A percentile compares a stretch with the other conserved stretches of the same genome.
These are phyloP conservation scores for Cairina moschata DNA, from an alignment of 2,113 vertebrate genomes.

Conservation along the genomic window DNA sequence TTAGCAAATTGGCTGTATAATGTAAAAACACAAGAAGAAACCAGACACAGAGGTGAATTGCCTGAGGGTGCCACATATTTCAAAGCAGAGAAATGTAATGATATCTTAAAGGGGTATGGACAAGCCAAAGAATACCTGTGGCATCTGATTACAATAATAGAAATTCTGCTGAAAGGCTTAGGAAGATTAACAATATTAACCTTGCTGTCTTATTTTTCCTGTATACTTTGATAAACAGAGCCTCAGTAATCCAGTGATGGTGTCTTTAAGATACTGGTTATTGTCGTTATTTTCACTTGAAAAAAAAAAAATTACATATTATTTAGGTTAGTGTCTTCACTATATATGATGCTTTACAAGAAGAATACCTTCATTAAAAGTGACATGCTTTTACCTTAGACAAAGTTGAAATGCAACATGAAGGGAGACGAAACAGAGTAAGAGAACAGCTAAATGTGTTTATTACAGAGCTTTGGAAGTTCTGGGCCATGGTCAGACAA, in stretches of 20 bases:
- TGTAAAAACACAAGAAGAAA: constrained; percentile 53
- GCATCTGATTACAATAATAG: constrained; percentile 49
- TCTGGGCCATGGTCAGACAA: neutral
- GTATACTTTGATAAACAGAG: neutral
- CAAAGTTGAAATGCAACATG: neutral
- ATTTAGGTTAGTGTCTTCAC: neutral
- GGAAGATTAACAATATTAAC: constrained; percentile 31
- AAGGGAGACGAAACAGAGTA: neutral
- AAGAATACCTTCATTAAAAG: neutral
- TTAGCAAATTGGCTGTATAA: constrained; percentile 14
- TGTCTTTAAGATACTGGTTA: neutral
- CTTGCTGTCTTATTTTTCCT: neutral
- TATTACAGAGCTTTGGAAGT: neutral
- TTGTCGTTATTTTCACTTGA: neutral
- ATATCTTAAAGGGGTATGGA: constrained; percentile 60
- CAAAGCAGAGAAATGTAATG: constrained; percentile 65
- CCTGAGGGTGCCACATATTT: constrained; percentile 72
- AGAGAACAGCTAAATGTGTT: neutral
- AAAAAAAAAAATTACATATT: neutral
- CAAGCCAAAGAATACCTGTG: constrained; percentile 53
- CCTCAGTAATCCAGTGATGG: neutral
- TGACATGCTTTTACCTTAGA: neutral
- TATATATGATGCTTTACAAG: neutral
- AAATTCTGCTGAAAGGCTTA: constrained; percentile 52
- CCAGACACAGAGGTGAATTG: constrained; percentile 51